These are phyloP conservation scores for Seira ritae DNA, from an alignment of 2,888 invertebrate genomes.

Conservation along the genomic window DNA sequence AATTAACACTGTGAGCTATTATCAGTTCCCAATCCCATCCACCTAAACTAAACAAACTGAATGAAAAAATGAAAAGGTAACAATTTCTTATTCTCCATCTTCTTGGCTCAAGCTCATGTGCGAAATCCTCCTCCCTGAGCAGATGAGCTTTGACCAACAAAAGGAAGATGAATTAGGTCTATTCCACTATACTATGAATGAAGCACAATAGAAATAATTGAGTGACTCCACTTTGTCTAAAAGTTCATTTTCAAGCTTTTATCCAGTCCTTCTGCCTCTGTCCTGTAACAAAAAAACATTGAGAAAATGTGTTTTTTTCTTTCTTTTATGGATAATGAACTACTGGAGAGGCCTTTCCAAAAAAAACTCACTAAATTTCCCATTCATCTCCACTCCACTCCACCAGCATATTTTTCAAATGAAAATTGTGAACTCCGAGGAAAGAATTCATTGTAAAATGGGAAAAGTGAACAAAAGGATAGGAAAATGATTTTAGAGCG, in stretches of 20 bases:
- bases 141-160: conserved; percentile 11
- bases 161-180: conserved; percentile 32
- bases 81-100: neutral
- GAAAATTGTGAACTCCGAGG: too few species aligned
- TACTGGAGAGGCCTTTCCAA: neutral
- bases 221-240: conserved; percentile 63
- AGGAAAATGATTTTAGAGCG: too few species aligned
- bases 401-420: too few species aligned
- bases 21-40: neutral
- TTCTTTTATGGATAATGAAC: too few species aligned
- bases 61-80: neutral
- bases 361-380: neutral
- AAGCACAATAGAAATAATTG: conserved; percentile 51
- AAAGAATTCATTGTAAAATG: conserved; percentile 11
- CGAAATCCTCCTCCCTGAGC: neutral
- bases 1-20: conserved; percentile 1
- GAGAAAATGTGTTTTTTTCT: too few species aligned
- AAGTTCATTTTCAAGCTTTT: conserved; percentile 59
- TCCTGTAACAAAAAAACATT: too few species aligned
- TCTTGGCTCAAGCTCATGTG: neutral
- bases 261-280: neutral
- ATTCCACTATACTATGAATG: conserved; percentile 18
- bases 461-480: conserved; percentile 27
- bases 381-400: neutral
- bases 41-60: neutral